Percentiles rank a stretch among this genome's conserved stretches.
Evolutionary conservation across 1,140 invertebrate species (phyloP).

Genomic region (Meloidogyne exigua): DNA sequence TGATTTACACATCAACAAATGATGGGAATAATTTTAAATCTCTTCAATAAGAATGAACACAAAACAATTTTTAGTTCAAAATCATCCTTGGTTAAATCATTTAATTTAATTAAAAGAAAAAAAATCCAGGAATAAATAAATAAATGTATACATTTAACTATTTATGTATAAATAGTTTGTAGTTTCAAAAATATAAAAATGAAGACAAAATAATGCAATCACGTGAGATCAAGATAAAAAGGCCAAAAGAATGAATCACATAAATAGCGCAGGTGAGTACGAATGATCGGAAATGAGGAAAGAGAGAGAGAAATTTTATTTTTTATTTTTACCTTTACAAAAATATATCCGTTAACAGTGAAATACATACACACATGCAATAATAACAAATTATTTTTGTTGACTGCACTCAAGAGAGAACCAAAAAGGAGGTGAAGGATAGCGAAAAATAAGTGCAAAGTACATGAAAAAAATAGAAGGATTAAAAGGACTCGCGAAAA

Average conservation of each 20-base stretch:
- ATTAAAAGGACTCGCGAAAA: not conserved
- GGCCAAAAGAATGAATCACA: not conserved
- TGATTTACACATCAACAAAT: too few relatives aligned
- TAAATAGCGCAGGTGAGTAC: not conserved
- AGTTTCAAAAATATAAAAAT: too few relatives aligned
- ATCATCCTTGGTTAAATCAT: too few relatives aligned
- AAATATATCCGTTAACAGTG: not conserved
- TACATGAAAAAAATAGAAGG: not conserved
- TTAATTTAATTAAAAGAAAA: too few relatives aligned
- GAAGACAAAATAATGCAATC: not conserved
- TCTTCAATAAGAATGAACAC: too few relatives aligned
- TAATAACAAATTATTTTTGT: constrained; percentile 4
- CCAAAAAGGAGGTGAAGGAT: not conserved
- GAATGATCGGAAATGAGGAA: not conserved
- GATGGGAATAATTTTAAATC: too few relatives aligned
- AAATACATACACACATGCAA: too few relatives aligned
- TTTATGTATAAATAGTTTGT: too few relatives aligned
- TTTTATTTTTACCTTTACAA: not conserved
- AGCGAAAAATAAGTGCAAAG: constrained; percentile 4
- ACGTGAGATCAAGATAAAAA: not conserved
- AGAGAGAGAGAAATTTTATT: not conserved
- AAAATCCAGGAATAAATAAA: too few relatives aligned
- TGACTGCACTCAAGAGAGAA: not conserved
- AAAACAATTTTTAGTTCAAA: too few relatives aligned
- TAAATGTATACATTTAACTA: too few relatives aligned